These are phyloP conservation scores for Strigamia crassipes DNA, from an alignment of 2,888 invertebrate species.

Conservation along the genomic window DNA sequence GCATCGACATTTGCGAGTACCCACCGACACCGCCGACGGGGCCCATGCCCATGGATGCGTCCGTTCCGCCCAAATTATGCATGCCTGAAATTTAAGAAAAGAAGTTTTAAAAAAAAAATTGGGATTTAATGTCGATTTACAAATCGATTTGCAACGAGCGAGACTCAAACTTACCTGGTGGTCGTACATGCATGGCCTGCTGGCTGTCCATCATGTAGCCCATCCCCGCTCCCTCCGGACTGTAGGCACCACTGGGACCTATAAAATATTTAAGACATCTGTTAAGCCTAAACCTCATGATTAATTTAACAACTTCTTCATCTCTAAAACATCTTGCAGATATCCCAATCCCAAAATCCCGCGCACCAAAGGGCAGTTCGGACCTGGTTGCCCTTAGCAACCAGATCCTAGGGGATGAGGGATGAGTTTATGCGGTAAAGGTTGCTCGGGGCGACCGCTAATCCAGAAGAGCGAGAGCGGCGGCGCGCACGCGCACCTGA, in stretches of 20 bases:
- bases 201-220: conserved; percentile 92
- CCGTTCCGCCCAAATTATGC: conserved; percentile 52
- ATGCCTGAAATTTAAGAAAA: conserved; percentile 50
- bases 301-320: conserved; percentile 38
- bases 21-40: conserved; percentile 55
- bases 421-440: conserved; percentile 42
- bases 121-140: no score
- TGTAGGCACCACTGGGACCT: conserved; percentile 93
- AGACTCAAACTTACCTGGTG: conserved; percentile 64
- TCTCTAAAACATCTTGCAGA: conserved; percentile 29
- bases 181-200: conserved; percentile 94
- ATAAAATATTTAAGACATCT: conserved; percentile 67
- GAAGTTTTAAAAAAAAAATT: no score
- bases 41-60: conserved; percentile 54
- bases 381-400: neutral
- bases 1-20: conserved; percentile 61
- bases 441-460: conserved; percentile 41
- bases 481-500: conserved; percentile 44
- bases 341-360: conserved; percentile 28
- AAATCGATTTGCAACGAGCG: neutral
- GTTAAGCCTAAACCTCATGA: conserved; percentile 24
- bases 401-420: conserved; percentile 29
- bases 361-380: conserved; percentile 11
- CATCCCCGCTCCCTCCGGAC: conserved; percentile 94
- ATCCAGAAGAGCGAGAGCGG: conserved; percentile 3